Conservation (phyloP, 2,888 invertebrate species). For the Carabus problematicus region DNA sequence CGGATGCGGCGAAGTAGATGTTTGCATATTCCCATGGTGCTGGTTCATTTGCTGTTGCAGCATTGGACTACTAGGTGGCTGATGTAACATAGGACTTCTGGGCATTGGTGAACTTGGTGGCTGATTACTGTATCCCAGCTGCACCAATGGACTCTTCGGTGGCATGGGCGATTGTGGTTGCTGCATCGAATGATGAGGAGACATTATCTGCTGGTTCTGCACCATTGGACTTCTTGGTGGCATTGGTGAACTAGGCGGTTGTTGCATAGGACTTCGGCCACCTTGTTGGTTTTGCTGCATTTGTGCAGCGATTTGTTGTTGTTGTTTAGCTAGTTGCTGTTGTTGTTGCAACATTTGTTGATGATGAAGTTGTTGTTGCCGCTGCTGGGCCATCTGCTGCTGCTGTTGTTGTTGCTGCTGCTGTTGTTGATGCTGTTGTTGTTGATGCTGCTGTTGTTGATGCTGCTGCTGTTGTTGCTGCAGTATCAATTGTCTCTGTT, state of each 20-base stretch:
- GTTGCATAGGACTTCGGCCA: conserved; percentile 53
- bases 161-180: conserved; percentile 60
- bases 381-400: conserved; percentile 57
- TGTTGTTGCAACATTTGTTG: conserved; percentile 53
- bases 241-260: conserved; percentile 65
- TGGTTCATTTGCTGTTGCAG: conserved; percentile 58
- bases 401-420: conserved; percentile 57
- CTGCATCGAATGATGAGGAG: conserved; percentile 58
- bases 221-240: conserved; percentile 62
- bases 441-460: conserved; percentile 45
- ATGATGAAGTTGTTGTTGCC: conserved; percentile 59
- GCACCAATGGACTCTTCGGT: conserved; percentile 58
- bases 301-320: conserved; percentile 54
- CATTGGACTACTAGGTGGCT: conserved; percentile 63
- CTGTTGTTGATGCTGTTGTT: conserved; percentile 48
- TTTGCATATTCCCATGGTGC: conserved; percentile 58
- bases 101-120: conserved; percentile 67
- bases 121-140: conserved; percentile 47
- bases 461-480: conserved; percentile 42
- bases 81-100: conserved; percentile 64
- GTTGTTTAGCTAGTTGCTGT: conserved; percentile 48
- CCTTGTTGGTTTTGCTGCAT: conserved; percentile 53
- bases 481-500: conserved; percentile 48
- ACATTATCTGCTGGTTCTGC: conserved; percentile 57
- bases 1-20: conserved; percentile 54